Conservation (phyloP, 2,888 invertebrate genomes). For the Didymodactylos carnosus region DNA sequence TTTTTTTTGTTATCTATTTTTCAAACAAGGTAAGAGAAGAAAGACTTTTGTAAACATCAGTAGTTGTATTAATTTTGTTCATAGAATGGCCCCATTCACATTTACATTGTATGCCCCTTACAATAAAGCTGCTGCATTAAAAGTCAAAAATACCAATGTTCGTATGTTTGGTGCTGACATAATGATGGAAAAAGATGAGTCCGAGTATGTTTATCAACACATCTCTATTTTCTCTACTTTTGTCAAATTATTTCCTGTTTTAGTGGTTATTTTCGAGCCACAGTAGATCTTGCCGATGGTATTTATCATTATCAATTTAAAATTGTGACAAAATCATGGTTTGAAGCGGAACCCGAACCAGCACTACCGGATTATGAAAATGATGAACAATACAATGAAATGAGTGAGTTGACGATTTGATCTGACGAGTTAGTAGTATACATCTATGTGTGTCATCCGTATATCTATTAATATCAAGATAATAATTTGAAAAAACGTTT, state of each 20-base stretch:
- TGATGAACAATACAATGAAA: neutral
- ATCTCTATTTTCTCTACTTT: neutral
- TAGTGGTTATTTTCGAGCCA: neutral
- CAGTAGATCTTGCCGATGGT: neutral
- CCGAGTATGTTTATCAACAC: neutral
- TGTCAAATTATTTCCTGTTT: neutral
- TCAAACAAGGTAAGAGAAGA: no score
- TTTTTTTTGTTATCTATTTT: no score
- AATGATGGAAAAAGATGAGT: neutral
- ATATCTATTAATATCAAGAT: neutral
- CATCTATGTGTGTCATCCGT: no score
- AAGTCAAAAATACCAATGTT: neutral
- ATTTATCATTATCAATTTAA: conserved; percentile 1
- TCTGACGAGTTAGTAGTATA: no score
- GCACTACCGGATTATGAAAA: neutral
- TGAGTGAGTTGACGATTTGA: neutral
- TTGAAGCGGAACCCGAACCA: neutral
- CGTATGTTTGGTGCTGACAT: neutral
- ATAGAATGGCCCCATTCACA: neutral
- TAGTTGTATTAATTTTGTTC: no score
- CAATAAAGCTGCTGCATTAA: neutral
- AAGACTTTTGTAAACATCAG: no score
- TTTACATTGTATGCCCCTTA: neutral
- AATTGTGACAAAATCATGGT: neutral
- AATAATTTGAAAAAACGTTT: neutral